Percentiles rank a stretch among this genome's conserved stretches.
phyloP scores from a whole-genome alignment of 2,113 vertebrate genomes.

The Mesocricetus auratus region DNA sequence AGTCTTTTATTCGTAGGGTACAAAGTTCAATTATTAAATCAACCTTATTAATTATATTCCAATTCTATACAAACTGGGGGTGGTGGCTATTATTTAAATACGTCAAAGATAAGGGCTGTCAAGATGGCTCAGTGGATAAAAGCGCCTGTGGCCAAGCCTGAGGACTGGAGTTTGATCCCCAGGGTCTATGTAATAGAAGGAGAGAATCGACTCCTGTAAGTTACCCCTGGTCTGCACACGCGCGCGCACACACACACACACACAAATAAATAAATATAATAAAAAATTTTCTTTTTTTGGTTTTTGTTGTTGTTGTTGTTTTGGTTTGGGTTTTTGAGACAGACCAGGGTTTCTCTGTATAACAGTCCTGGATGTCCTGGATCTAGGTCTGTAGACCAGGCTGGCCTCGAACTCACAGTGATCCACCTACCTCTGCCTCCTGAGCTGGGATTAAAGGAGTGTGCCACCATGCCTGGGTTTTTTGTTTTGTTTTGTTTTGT shows the following conservation, averaged over 20 bases:
- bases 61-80: neutral
- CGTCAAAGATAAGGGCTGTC: neutral
- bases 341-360: neutral
- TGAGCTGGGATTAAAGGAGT: neutral
- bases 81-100: neutral
- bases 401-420: neutral
- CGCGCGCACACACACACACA: no score
- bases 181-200: neutral
- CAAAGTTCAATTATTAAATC: slow-evolving; percentile 71
- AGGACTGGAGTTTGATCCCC: neutral
- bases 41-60: slow-evolving; percentile 57
- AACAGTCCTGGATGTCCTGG: neutral
- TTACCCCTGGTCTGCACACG: neutral
- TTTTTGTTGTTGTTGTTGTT: neutral
- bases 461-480: neutral
- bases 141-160: neutral
- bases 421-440: neutral
- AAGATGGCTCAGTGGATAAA: neutral
- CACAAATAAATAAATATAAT: neutral
- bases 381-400: neutral
- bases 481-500: neutral
- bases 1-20: slow-evolving; percentile 60
- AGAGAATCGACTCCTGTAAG: neutral
- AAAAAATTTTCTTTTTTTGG: neutral
- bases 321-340: neutral